phyloP scores from a whole-genome alignment of 1,140 invertebrate species.

The Drosophila nikananu region DNA sequence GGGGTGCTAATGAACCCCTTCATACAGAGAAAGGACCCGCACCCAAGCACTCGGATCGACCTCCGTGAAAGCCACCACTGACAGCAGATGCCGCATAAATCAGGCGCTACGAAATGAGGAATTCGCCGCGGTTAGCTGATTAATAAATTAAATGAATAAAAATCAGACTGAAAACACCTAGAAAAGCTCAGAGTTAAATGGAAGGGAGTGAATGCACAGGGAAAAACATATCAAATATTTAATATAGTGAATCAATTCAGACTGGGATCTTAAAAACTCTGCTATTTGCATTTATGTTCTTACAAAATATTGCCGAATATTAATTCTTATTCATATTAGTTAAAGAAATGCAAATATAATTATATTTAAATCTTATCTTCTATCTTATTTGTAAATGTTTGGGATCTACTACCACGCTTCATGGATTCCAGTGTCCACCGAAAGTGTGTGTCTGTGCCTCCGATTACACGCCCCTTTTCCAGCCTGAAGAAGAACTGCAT shows the following conservation, averaged over 20 bases:
- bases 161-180: conserved; percentile 68
- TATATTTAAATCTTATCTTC: neutral
- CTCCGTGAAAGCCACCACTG: conserved; percentile 58
- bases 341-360: no score
- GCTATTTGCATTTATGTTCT: neutral
- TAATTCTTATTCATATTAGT: neutral
- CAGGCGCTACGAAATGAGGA: conserved; percentile 39
- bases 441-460: conserved; percentile 33
- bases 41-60: conserved; percentile 11
- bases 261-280: no score
- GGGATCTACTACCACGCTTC: rapidly evolving
- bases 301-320: neutral
- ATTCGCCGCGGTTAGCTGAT: conserved; percentile 65
- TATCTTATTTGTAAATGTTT: neutral
- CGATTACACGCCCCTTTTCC: conserved; percentile 58
- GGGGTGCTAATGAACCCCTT: conserved; percentile 76
- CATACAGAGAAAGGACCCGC: conserved; percentile 35
- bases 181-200: neutral
- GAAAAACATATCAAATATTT: neutral
- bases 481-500: conserved; percentile 45
- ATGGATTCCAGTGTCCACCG: neutral
- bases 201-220: neutral
- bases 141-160: conserved; percentile 75
- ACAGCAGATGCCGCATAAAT: conserved; percentile 71
- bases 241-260: no score